Conservation (phyloP, 2,888 invertebrate genomes). For the Drosophila buzzatii region DNA sequence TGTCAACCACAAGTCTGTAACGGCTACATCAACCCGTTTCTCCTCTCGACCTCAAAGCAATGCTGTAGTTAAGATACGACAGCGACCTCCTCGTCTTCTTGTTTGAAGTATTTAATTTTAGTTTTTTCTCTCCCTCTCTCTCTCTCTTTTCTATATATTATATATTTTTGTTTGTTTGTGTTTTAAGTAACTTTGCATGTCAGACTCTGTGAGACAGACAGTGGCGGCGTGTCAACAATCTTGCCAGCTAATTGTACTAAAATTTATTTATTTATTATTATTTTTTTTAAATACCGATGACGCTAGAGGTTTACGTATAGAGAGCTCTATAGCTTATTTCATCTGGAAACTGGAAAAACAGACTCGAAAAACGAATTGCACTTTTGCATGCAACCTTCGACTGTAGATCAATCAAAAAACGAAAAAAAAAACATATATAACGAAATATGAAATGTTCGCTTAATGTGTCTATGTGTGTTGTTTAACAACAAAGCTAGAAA, state of each 20-base stretch:
- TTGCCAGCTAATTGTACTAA: constrained; percentile 74
- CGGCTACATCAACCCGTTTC: constrained; percentile 39
- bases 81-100: constrained; percentile 54
- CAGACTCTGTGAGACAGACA: constrained; percentile 55
- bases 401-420: constrained; percentile 78
- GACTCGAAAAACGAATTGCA: constrained; percentile 69
- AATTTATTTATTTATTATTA: constrained; percentile 56
- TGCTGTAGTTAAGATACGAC: constrained; percentile 49
- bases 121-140: constrained; percentile 13
- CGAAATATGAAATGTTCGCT: constrained; percentile 37
- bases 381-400: constrained; percentile 80
- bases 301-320: constrained; percentile 35
- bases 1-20: constrained; percentile 44
- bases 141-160: constrained; percentile 1
- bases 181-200: constrained; percentile 79
- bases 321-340: constrained; percentile 40
- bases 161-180: constrained; percentile 30
- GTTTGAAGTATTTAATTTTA: constrained; percentile 46
- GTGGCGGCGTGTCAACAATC: constrained; percentile 69
- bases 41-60: constrained; percentile 35
- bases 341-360: constrained; percentile 57
- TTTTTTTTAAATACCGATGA: constrained; percentile 51
- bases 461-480: constrained; percentile 15
- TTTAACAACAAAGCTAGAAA: constrained; percentile 25
- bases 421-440: constrained; percentile 15